A percentile compares a stretch with the other conserved stretches of the same genome.
Evolutionary conservation across 37 sponge, comb jelly and placozoan genomes (phyloP).

Genomic region (Eunapius fragilis): DNA sequence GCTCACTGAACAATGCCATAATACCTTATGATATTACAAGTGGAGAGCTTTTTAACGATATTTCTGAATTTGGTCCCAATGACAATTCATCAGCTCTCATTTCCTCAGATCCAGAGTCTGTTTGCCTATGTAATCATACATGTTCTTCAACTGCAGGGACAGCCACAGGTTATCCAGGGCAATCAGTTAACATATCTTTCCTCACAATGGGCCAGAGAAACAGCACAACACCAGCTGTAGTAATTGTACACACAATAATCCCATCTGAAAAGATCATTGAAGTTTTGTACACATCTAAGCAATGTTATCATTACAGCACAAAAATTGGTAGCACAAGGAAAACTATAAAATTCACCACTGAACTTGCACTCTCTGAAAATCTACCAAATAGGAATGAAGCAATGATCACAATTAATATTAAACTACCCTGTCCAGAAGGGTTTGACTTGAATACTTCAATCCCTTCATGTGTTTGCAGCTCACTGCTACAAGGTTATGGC

Average conservation of each 20-base stretch:
- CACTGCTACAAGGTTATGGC: not conserved
- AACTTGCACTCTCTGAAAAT: too few species aligned
- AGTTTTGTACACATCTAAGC: not conserved
- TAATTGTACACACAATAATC: not conserved
- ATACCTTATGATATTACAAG: not conserved
- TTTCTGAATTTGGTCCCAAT: not conserved
- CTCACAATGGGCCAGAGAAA: constrained; percentile 1
- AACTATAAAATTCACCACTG: too few species aligned
- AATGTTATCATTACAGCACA: not conserved
- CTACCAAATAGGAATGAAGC: not conserved
- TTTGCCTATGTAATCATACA: not conserved
- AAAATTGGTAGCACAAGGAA: not conserved
- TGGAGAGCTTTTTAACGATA: not conserved
- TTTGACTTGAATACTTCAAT: not conserved
- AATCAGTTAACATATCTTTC: not conserved
- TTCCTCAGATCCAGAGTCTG: not conserved
- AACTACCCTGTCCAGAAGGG: constrained; percentile 14
- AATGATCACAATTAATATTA: not conserved
- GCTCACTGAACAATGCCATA: not conserved
- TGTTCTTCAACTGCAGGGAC: not conserved
- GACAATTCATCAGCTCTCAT: not conserved
- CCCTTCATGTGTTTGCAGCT: not conserved
- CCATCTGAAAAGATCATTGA: not conserved
- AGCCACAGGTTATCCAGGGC: not conserved
- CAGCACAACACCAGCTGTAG: not conserved